Base-by-base conservation (phyloP, 1,140 invertebrate species). In the Pseudoatta argentina region DNA sequence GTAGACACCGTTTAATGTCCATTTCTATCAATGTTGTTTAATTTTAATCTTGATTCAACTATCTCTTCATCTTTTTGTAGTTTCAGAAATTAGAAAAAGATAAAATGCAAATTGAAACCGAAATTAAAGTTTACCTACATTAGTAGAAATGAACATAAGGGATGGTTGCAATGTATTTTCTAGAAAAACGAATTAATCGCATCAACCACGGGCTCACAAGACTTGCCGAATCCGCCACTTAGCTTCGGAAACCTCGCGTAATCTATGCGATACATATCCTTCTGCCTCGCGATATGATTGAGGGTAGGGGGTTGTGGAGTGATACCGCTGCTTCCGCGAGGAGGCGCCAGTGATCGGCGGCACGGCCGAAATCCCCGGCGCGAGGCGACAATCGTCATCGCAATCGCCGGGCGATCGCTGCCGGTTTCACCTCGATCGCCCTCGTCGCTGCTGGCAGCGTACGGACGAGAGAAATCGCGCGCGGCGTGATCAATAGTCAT, bases 401-500 rank as follows among this genome's bases (percentile, higher is more conserved):
- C 69, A 69, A 64, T 78, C 57, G 81, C 82, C 83, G 69, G 73
- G 57, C 88, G 86, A 88, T 88, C 85, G 90, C 55, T 82, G 55
- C 34, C 88, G 79, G 88, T 90, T 82, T 69, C 51, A 61, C 24
- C 86, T 89, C 91, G 91, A 91, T 92, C 87, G 78, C 89, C 86
- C 87, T 91, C 91, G 91, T 92, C 91, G 91, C 91, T 92, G 91
- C 91, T 92, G 91, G 91, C 91, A 91, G 91, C 91, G 91, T 91
- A 91, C 88, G 91, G 89, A 92, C 86, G 88, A 78, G 73, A 81
- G 78, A 71, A 88, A 86, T 48, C 53, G 24, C 67, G 67, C 34
- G 79, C 18, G 16, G 51, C 53, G 51, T 39, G 24, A 72, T 69
- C 18, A 27, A 39, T 55, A 34, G 34, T 69, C 27, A 5, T 69